A percentile compares a stretch with the other conserved stretches of the same genome.
These are phyloP conservation scores for Pollenia amentaria DNA, from an alignment of 2,888 invertebrate genomes.

Conservation along the genomic window DNA sequence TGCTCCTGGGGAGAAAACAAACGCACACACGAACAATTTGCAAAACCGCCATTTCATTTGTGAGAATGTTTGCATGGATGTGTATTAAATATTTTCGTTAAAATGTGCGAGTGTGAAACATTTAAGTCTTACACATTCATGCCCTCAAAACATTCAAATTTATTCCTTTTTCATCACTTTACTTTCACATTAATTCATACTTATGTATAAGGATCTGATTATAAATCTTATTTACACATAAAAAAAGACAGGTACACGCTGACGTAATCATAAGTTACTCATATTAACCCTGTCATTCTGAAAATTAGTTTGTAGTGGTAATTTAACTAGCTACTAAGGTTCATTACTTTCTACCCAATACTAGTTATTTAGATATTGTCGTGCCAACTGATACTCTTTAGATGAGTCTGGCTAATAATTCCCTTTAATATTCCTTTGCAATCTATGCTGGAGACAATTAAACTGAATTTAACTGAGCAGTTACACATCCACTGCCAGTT, in stretches of 20 bases:
- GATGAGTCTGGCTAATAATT: too few species aligned
- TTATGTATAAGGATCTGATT: not conserved
- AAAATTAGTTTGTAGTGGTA: not conserved
- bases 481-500: too few species aligned
- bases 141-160: slow-evolving; percentile 8
- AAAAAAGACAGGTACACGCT: not conserved
- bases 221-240: slow-evolving; percentile 28
- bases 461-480: too few species aligned
- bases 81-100: not conserved
- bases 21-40: not conserved
- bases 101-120: not conserved
- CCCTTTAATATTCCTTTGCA: too few species aligned
- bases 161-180: slow-evolving; percentile 1
- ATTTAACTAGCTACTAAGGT: too few species aligned
- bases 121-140: slow-evolving; percentile 28
- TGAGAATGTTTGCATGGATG: slow-evolving; percentile 15
- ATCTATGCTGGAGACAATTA: too few species aligned
- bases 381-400: too few species aligned
- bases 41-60: slow-evolving; percentile 46
- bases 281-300: too few species aligned
- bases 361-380: too few species aligned
- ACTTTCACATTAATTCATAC: slow-evolving; percentile 16
- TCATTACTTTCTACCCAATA: too few species aligned
- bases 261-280: not conserved
- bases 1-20: not conserved